These are phyloP conservation scores for Protobothrops mucrosquamatus DNA, from an alignment of 2,113 vertebrate genomes.

Conservation along the genomic window DNA sequence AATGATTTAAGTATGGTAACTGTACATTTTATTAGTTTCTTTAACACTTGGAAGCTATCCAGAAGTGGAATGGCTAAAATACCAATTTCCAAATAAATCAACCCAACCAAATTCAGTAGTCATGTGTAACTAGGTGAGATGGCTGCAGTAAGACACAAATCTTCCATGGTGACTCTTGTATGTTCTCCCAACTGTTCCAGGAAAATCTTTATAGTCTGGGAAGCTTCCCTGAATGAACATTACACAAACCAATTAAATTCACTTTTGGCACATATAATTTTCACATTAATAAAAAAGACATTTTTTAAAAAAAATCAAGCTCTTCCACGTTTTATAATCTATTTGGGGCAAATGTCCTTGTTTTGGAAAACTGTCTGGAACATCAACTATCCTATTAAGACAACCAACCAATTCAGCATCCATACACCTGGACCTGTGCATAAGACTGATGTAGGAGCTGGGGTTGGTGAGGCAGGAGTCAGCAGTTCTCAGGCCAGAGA, in stretches of 20 bases:
- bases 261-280: neutral
- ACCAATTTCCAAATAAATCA: neutral
- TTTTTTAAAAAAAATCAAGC: neutral
- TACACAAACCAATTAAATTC: neutral
- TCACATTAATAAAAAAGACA: neutral
- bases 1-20: neutral
- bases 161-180: neutral
- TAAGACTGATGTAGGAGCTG: neutral
- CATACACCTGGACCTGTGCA: neutral
- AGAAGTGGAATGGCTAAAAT: neutral
- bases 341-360: neutral
- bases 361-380: neutral
- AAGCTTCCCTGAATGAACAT: neutral
- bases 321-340: neutral
- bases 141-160: neutral
- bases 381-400: neutral
- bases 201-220: neutral
- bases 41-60: neutral
- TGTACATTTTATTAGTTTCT: neutral
- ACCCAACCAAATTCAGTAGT: neutral
- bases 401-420: neutral
- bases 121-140: neutral
- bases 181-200: neutral
- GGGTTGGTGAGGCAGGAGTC: neutral
- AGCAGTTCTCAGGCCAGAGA: neutral